Evolutionary conservation across 1,140 invertebrate genomes (phyloP), one percentile per base, ranked within the genome.

Genomic region (Brachystomella parvula): DNA sequence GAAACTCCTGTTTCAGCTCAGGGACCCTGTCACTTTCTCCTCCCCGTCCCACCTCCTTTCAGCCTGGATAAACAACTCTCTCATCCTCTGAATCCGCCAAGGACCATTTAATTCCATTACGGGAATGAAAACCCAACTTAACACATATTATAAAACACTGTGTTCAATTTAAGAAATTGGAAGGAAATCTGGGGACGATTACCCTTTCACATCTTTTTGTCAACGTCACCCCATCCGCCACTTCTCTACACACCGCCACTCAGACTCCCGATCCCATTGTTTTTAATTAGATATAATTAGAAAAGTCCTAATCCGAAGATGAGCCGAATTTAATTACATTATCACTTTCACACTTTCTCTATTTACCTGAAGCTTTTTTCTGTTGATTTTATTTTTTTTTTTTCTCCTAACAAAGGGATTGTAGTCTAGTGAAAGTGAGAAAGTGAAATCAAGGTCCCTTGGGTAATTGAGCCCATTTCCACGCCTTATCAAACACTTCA

Each of bases 21-120:
- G 21, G 49, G 24, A 26, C 12, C 9, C 49, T 53, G 49, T 53
- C 49, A 53, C 9, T 6, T 6, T 53, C 49, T 6, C 21, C 12
- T 15, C 49, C 15, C 49, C 49, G 6, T 3, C 12, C 21, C 12
- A 15, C 21, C 12, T 24, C 12, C 21, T 15, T 24, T 6, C 6
- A 53, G 9, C 6, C 12, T 24, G 49, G 15, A 53, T 53, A 56
- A 39, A 67, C 65, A 61, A 61, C 64, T 53, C 67, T 24, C 53
- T n/a, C n/a, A n/a, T n/a, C n/a, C n/a, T n/a, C n/a, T n/a, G 63
- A 64, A 68, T 73, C 65, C 67, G 69, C 67, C 71, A 73, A 73
- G 71, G 60, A 73, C 69, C 71, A 73, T 73, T 73, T 73, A 73
- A 73, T 73, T 73, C 71, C 71, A 73, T 73, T 73, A 73, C 67